Evolutionary conservation across 2,113 vertebrate genomes (phyloP).

Genomic region (Pterocles gutturalis): DNA sequence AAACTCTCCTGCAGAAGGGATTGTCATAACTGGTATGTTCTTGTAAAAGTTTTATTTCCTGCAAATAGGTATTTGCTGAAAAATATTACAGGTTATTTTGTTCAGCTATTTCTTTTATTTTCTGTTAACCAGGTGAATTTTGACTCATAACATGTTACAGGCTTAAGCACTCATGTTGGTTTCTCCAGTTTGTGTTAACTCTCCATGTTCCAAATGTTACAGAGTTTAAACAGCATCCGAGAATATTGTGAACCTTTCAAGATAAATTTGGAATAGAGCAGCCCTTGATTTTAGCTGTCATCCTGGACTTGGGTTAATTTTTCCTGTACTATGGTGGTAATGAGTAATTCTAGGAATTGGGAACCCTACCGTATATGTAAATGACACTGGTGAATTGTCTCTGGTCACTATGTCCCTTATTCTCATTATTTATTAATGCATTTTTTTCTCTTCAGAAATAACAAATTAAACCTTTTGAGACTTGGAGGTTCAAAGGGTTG

Average conservation of each 20-base stretch:
- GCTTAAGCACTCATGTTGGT: not conserved
- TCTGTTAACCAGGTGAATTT: not conserved
- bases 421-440: conserved; percentile 57
- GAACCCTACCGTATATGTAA: not conserved
- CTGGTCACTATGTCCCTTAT: not conserved
- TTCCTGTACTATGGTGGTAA: not conserved
- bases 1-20: not conserved
- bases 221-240: conserved; percentile 5
- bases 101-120: not conserved
- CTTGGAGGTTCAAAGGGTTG: conserved; percentile 9
- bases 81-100: not conserved
- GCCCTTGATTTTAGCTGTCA: not conserved
- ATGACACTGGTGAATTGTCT: conserved; percentile 22
- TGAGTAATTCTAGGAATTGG: conserved; percentile 28
- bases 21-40: not conserved
- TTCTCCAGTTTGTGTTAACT: not conserved
- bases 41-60: not conserved
- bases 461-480: conserved; percentile 29
- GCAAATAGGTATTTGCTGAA: not conserved
- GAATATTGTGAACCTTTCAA: not conserved
- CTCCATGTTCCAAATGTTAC: not conserved
- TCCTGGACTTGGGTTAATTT: not conserved
- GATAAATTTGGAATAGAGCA: not conserved
- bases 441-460: conserved; percentile 29
- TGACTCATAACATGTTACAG: not conserved